Base-by-base conservation (phyloP, 2,797 vertebrate genomes). In the Neosilurus mollespiculum region DNA sequence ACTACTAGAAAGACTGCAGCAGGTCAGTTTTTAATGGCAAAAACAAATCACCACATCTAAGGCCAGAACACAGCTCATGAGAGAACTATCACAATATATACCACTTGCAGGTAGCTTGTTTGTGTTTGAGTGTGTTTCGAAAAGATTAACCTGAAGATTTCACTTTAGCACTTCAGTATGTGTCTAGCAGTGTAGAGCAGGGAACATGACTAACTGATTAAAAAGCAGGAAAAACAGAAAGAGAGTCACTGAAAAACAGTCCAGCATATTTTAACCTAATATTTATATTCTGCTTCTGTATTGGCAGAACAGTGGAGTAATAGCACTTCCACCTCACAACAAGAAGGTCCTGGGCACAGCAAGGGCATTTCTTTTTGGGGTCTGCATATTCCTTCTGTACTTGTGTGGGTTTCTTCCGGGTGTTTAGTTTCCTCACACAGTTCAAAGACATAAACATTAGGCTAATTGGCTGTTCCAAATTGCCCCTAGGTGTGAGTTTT, bases 1-100 rank as follows among this genome's bases (percentile, higher is more conserved):
- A 79, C 94, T 99, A 86, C 93, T 99, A 93, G 97, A 99, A 92
- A 96, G 94, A 87, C 94, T 99, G 81, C 95, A 95, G 85, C 96
- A 99, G 97, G 98, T 99, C 49, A 84, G 78, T 30, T 58, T 54
- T 43, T 56, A 81, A 69, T n/a, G 11, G 9, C 69, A 73, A 16
- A 53, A 58, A 15, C 5, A 49, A 76, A 53, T n/a, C 61, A 81
- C 8, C 56, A 83, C 58, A 62, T 22, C 30, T 43, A 80, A 34
- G 67, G 9, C 30, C 61, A 66, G 71, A 76, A 82, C 81, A 65
- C 49, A 82, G 20, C 43, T 10, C 43, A 12, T 51, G 20, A 72
- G 11, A 80, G 49, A 67, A 54, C 26, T 12, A 49, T 16, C 20
- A 18, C 37, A 77, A n/a, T 59, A 4, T 59, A 58, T 58, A 58